A percentile compares a stretch with the other conserved stretches of the same genome.
These are phyloP conservation scores for Diploptera punctata DNA, from an alignment of 2,888 invertebrate genomes.

Conservation along the genomic window DNA sequence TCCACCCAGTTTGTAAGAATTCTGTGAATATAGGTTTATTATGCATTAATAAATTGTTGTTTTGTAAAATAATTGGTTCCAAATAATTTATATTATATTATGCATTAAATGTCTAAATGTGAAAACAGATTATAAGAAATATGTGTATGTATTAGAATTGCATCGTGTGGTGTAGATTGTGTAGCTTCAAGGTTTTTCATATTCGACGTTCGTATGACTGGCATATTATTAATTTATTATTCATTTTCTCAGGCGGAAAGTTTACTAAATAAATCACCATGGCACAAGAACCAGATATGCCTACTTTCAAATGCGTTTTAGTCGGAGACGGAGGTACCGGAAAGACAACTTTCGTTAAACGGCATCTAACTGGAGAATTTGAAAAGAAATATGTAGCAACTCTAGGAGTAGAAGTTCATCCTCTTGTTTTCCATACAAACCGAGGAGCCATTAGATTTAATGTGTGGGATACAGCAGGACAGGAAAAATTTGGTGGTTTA, in stretches of 20 bases:
- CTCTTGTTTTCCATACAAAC: conserved; percentile 97
- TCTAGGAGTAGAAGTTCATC: conserved; percentile 98
- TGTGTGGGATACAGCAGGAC: conserved; percentile 99
- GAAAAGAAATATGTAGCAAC: conserved; percentile 99
- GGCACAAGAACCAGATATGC: conserved; percentile 83
- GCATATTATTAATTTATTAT: not conserved
- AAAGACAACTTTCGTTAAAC: conserved; percentile 99
- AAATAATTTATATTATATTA: too few relatives aligned
- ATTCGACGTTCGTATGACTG: not conserved
- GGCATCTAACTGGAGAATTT: conserved; percentile 99
- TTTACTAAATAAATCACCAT: conserved; percentile 56
- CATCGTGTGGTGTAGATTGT: not conserved
- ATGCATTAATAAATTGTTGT: not conserved
- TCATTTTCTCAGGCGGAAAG: not conserved
- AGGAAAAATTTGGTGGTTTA: conserved; percentile 99
- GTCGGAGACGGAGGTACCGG: conserved; percentile 99
- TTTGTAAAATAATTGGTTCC: too few relatives aligned
- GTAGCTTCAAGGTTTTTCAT: not conserved
- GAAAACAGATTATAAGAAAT: not conserved
- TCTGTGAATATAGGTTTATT: not conserved
- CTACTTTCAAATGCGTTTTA: conserved; percentile 95
- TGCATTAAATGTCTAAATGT: too few relatives aligned
- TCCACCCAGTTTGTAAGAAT: conserved; percentile 35
- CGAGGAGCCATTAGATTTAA: conserved; percentile 97
- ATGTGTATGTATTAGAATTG: not conserved